Evolutionary conservation across 1,140 invertebrate genomes (phyloP).

Genomic region (Capitella teleta): DNA sequence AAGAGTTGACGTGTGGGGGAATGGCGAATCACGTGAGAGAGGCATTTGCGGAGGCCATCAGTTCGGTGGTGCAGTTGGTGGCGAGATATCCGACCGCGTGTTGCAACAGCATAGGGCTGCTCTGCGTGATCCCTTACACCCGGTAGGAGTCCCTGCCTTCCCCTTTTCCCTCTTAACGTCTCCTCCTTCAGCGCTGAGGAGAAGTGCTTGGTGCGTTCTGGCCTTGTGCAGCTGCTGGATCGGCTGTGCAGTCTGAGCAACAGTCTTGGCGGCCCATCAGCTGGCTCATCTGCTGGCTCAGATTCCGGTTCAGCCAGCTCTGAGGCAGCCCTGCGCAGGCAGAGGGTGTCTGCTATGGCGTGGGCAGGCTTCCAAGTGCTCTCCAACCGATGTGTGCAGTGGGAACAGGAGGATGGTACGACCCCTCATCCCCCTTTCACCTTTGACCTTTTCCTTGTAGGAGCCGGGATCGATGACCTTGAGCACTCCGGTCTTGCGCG

Average conservation of each 20-base stretch:
- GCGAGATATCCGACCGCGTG: slow-evolving; percentile 35
- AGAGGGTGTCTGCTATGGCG: slow-evolving; percentile 37
- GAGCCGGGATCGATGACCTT: slow-evolving; percentile 19
- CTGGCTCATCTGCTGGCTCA: no score
- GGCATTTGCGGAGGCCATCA: slow-evolving; percentile 38
- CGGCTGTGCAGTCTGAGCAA: slow-evolving; percentile 36
- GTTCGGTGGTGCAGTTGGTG: slow-evolving; percentile 35
- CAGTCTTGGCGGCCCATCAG: slow-evolving; percentile 4
- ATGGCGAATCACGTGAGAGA: slow-evolving; percentile 34
- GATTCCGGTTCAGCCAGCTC: no score
- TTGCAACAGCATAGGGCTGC: slow-evolving; percentile 37
- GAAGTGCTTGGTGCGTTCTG: slow-evolving; percentile 37
- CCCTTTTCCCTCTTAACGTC: not conserved
- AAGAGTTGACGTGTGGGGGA: slow-evolving; percentile 38
- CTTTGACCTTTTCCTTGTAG: not conserved
- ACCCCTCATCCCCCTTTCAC: not conserved
- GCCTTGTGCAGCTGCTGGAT: slow-evolving; percentile 39
- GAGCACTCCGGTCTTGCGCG: slow-evolving; percentile 38
- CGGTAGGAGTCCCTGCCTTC: slow-evolving; percentile 20
- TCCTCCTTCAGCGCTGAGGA: slow-evolving; percentile 31
- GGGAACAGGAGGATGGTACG: slow-evolving; percentile 39
- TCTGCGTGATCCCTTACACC: slow-evolving; percentile 40
- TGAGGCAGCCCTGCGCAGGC: slow-evolving; percentile 27
- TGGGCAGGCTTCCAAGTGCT: slow-evolving; percentile 43
- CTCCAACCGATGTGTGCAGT: slow-evolving; percentile 39